Evolutionary conservation across 2,113 vertebrate species (phyloP), one percentile per base, ranked within the genome.

Genomic region (Pangasianodon gigas): DNA sequence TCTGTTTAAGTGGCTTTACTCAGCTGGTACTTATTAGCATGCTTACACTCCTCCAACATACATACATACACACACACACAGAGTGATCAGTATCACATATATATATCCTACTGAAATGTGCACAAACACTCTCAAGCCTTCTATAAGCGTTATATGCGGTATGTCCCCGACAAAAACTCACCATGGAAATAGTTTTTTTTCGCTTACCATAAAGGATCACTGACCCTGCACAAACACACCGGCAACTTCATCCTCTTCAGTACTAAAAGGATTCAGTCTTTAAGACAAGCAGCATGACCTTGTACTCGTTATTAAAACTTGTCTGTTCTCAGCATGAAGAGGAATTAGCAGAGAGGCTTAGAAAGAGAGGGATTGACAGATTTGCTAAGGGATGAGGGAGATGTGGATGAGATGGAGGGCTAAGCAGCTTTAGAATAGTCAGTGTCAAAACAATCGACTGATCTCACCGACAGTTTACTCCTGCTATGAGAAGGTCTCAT

Each of bases 371-470:
- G 87, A 52, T 44, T 52, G 69, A 32, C 37, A 83, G 19, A 81
- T 56, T 44, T 80, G 46, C 37, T 51, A 46, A 90, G 32, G 89
- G 89, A 86, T 75, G 88, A 74, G 91, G 92, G 84, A 86, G 93
- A 94, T 92, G 93, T 94, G 92, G 93, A 94, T 93, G 94, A 95
- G 92, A 91, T 84, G 87, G 90, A 79, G 52, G 92, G 92, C 94
- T 93, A 96, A 93, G 91, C 94, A 95, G 93, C 92, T 93, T 94
- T 65, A 79, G 88, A 93, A 92, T 92, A 91, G 88, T 94, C 95
- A 94, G 93, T 95, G 94, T 94, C 93, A 95, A 96, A 96, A 96
- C 95, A 96, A 87, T 46, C 62, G 92, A 92, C 93, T 92, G 91
- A 91, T 92, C 91, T 67, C 89, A 86, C 88, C 56, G 62, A 87